A percentile compares a stretch with the other conserved stretches of the same genome.
phyloP scores from a whole-genome alignment of 2,113 vertebrate species.

The Ibidorhyncha struthersii region DNA sequence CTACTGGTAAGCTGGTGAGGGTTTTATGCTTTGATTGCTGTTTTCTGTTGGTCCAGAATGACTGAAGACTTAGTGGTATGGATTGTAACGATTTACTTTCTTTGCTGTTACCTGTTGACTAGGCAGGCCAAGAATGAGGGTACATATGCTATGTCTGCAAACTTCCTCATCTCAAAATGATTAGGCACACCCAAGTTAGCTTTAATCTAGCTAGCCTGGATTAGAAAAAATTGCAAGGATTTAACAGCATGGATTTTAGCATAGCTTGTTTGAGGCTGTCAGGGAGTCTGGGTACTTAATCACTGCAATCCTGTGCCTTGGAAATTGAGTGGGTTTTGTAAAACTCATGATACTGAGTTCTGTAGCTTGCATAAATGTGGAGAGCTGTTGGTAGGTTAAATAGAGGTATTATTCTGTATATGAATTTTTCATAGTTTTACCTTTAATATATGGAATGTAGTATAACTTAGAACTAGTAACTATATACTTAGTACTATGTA shows the following conservation, averaged over 20 bases:
- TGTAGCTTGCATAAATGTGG: background rate
- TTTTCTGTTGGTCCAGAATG: background rate
- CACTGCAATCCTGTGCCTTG: background rate
- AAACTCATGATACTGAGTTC: background rate
- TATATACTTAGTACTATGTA: background rate
- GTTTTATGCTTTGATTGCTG: background rate
- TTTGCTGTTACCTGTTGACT: background rate
- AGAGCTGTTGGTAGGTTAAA: background rate
- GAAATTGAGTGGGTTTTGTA: background rate
- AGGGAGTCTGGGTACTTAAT: background rate
- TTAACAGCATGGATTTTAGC: background rate
- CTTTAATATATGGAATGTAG: background rate
- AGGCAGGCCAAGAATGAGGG: background rate
- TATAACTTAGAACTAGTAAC: background rate
- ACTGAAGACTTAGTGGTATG: background rate
- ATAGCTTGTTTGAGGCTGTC: background rate
- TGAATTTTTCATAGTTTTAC: background rate
- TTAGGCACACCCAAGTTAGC: background rate
- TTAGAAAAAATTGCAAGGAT: background rate
- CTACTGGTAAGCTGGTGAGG: accelerated
- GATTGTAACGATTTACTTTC: background rate
- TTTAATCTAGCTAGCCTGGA: background rate
- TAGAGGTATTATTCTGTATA: background rate
- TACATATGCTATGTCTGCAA: background rate
- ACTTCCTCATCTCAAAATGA: background rate